Conservation (phyloP, 2,888 invertebrate genomes). For the Papilio elwesi region DNA sequence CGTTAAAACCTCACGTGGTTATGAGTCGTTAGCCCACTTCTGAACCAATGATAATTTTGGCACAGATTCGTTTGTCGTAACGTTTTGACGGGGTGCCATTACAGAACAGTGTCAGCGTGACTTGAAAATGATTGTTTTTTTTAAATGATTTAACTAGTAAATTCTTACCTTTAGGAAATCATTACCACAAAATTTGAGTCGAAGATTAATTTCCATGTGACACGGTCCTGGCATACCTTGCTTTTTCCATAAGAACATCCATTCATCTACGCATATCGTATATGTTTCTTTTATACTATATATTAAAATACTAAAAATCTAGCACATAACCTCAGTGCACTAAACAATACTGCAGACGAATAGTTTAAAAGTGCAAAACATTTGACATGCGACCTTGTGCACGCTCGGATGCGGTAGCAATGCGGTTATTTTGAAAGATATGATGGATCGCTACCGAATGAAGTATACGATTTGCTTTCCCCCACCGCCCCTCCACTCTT, state of each 20-base stretch:
- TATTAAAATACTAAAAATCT: too few species aligned
- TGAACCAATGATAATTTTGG: conserved; percentile 18
- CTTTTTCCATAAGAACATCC: too few species aligned
- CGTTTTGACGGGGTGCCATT: conserved; percentile 11
- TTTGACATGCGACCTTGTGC: conserved; percentile 25
- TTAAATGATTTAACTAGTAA: background rate
- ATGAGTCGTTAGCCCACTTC: conserved; percentile 25
- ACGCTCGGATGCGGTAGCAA: conserved; percentile 15
- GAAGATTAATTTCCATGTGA: too few species aligned
- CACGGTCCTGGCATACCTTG: too few species aligned
- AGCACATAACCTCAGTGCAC: too few species aligned
- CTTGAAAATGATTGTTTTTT: background rate
- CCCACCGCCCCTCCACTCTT: background rate
- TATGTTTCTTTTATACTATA: too few species aligned
- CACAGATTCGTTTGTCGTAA: conserved; percentile 22
- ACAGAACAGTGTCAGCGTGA: conserved; percentile 10
- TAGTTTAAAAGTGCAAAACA: background rate
- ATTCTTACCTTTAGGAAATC: background rate
- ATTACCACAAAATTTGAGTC: too few species aligned
- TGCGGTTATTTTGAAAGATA: conserved; percentile 14
- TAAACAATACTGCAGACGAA: background rate
- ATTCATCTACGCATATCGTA: too few species aligned
- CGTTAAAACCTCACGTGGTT: conserved; percentile 8
- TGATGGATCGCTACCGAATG: conserved; percentile 16
- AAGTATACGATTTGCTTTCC: background rate